Base-by-base conservation (phyloP, 2,113 vertebrate species). In the Zapus hudsonius region DNA sequence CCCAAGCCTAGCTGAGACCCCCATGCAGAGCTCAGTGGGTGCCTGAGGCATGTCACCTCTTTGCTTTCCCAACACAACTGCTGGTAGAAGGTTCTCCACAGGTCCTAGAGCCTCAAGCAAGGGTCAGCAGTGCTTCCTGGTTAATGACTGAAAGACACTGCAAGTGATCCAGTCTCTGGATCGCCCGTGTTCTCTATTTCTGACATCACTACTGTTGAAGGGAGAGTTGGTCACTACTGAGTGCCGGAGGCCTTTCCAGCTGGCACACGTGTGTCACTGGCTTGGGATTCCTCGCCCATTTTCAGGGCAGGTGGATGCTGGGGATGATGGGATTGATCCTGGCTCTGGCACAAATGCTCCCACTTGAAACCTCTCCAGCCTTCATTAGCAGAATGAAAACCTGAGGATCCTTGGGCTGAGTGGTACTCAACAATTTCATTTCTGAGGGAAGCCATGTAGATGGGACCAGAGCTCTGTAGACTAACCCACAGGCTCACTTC, bases 231-330 rank as follows among this genome's bases (percentile, higher is more conserved):
- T 72, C n/a, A 23, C 84, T 42, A n/a, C 2, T 42, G 70, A n/a
- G 33, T 31, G 70, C 38, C 0, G 0, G 7, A 7, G 33, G 20
- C 66, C 86, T 44, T 20, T 64, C 72, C 15, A 19, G 61, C 23
- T 4, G 91, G 76, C 36, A 6, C 33, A 23, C 23, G 27, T 10
- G 16, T n/a, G 8, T 33, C 72, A 7, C 3, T 29, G 69, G 33
- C 20, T 31, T 33, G 44, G n/a, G 22, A 27, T 19, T 0, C 9
- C 1, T 10, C 7, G 5, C 44, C 23, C 16, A 2, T 23, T 47
- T 17, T 38, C 0, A 5, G 25, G 5, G 29, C 27, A 33, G 63
- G 11, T 12, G 16, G 27, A 4, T 11, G 33, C 55, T 38, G 33
- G 42, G 40, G 12, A 7, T 22, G 36, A 19, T n/a, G 3, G 16